Conservation (phyloP, 2,113 vertebrate species). For the Trichechus manatus region DNA sequence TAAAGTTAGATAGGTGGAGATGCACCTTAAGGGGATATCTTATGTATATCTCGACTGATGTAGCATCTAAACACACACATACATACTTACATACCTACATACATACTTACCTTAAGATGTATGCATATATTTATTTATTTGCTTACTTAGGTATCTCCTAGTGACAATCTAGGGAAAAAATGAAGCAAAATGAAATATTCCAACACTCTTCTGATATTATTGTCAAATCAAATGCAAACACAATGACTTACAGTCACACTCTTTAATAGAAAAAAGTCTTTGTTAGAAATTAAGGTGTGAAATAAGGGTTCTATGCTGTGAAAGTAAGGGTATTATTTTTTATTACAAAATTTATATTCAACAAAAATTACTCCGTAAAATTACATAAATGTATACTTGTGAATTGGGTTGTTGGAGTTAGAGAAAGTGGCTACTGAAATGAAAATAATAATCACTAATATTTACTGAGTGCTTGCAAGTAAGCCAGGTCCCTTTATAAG, state of each 20-base stretch:
- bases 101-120: neutral
- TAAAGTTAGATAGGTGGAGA: neutral
- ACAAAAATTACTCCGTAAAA: neutral
- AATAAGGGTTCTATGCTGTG: neutral
- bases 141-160: neutral
- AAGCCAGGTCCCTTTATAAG: neutral
- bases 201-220: neutral
- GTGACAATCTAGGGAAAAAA: neutral
- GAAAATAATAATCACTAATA: neutral
- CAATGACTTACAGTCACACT: neutral
- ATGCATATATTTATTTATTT: neutral
- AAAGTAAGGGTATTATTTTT: neutral
- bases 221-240: neutral
- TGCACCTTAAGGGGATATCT: neutral
- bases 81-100: rapidly evolving
- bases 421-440: neutral
- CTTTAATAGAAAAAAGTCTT: neutral
- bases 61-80: neutral
- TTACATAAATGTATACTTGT: neutral
- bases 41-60: neutral
- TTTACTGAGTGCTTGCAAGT: neutral
- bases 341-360: neutral
- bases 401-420: neutral
- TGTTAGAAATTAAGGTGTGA: neutral
- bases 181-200: neutral